phyloP scores from a whole-genome alignment of 2,113 vertebrate genomes.

The Mormoops blainvillei region DNA sequence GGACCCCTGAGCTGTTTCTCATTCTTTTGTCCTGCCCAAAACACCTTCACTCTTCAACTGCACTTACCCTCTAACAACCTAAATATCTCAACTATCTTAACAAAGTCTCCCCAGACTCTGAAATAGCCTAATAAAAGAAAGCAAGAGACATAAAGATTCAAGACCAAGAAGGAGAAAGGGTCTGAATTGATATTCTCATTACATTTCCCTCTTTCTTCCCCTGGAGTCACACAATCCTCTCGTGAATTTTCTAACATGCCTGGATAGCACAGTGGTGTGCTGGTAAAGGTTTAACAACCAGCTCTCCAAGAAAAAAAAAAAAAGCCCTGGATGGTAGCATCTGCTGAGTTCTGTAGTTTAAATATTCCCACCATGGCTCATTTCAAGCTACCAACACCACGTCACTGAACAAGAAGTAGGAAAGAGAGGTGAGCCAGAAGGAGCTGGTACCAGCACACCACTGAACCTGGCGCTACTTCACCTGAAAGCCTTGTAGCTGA shows the following conservation, averaged over 20 bases:
- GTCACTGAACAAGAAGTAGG: background rate
- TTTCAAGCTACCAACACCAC: background rate
- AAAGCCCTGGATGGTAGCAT: background rate
- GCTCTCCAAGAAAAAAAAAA: background rate
- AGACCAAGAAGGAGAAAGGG: background rate
- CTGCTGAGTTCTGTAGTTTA: background rate
- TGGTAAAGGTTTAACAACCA: background rate
- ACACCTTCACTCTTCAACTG: background rate
- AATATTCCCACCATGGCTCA: background rate
- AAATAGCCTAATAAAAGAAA: background rate
- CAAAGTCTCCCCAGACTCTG: background rate
- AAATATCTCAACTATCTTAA: background rate
- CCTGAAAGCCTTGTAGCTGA: background rate
- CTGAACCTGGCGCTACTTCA: background rate
- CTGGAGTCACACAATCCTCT: background rate
- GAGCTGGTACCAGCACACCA: background rate
- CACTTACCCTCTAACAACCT: background rate
- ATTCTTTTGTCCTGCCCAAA: background rate
- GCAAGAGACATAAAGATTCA: background rate
- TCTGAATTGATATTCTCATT: background rate
- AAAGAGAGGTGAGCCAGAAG: background rate
- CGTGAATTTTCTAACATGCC: background rate
- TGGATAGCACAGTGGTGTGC: background rate
- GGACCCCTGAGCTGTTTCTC: background rate
- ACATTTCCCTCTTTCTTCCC: background rate